Percentiles rank a stretch among this genome's conserved stretches.
Evolutionary conservation across 1,140 invertebrate genomes (phyloP).

Genomic region (Aphelinus atriplicis): DNA sequence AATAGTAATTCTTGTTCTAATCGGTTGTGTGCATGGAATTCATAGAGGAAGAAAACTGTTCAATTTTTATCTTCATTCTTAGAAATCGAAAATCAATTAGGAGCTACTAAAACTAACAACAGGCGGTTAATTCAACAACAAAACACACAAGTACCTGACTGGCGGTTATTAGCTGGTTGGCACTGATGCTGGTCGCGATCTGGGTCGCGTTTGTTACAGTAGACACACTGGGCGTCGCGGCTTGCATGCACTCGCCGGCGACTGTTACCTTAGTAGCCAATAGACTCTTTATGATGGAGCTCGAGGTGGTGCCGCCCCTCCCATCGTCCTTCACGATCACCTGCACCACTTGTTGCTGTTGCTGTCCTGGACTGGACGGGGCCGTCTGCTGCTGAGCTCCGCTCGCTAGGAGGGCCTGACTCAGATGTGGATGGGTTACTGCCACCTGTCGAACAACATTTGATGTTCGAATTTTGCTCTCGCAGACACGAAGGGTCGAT

Average conservation of each 20-base stretch:
- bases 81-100: not conserved
- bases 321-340: constrained; percentile 61
- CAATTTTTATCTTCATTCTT: not conserved
- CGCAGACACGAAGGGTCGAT: no score
- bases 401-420: constrained; percentile 70
- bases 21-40: no score
- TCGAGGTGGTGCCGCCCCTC: constrained; percentile 58
- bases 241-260: constrained; percentile 70
- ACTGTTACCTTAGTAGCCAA: constrained; percentile 84
- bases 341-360: constrained; percentile 50
- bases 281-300: constrained; percentile 85
- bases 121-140: constrained; percentile 27
- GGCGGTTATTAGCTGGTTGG: constrained; percentile 67
- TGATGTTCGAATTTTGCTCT: no score
- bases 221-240: constrained; percentile 44
- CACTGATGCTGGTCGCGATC: constrained; percentile 67
- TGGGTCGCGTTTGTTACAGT: constrained; percentile 65
- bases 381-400: constrained; percentile 56
- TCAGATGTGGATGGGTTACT: constrained; percentile 71
- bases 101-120: not conserved
- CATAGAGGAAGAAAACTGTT: no score
- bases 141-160: constrained; percentile 63
- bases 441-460: constrained; percentile 61
- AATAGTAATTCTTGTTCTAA: no score
- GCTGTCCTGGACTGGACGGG: constrained; percentile 42